Base-by-base conservation (phyloP, 2,113 vertebrate genomes). In the Chlamydotis undulata region DNA sequence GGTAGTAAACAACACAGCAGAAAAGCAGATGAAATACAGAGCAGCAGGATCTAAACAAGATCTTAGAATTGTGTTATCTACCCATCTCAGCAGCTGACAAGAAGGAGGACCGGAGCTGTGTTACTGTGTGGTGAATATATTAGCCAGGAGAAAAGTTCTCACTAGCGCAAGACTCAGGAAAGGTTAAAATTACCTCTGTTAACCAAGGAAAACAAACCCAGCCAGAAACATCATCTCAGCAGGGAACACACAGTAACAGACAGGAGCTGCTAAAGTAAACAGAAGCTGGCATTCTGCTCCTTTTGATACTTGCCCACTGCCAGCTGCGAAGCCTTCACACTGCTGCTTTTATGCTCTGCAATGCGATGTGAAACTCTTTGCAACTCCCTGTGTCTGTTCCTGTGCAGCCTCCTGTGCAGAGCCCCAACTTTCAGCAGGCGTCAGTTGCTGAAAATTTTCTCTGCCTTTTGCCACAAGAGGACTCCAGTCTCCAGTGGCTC, bases 401-500 rank as follows among this genome's bases (percentile, higher is more conserved):
- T 2, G 0, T 57, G 53, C 85, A 87, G 35, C 61, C 84, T 78
- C 22, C 55, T 35, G 31, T 61, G 39, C 13, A 61, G 29, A 65
- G 28, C 53, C 19, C 47, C 33, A 86, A 43, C 60, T 83, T 80
- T 50, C 87, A 65, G 63, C 56, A 52, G 29, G 37, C 25, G 57
- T 55, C 55, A 50, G n/a, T n/a, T 63, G 79, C 55, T 71, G 64
- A 84, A 89, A 94, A 89, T 79, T 83, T 95, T 75, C 71, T 92
- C 71, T 90, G 5, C 52, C 59, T 95, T 92, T 81, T 95, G 33
- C 89, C 91, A 73, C 88, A 91, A 86, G 90, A 83, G 95, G 87
- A 64, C 91, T 88, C 64, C 33, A 57, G 12, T 88, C 68, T 83
- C 53, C n/a, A 53, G n/a, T 49, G 73, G 75, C 78, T 88, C 41